Evolutionary conservation across 2,888 invertebrate genomes (phyloP), one percentile per base, ranked within the genome.

Genomic region (Acronicta aceris): DNA sequence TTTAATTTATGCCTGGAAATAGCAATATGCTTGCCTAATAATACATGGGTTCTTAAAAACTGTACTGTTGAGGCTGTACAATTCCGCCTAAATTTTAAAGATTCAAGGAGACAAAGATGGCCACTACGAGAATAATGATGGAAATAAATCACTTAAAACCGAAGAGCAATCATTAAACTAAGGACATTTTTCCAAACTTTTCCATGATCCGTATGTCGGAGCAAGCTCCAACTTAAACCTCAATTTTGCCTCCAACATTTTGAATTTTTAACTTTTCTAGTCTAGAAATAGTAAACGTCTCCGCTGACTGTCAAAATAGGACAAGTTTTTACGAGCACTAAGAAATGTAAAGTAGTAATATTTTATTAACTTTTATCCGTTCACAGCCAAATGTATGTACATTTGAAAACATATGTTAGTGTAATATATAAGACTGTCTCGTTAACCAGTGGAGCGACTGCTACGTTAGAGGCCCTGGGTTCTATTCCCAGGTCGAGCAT

Each of bases 141-240:
- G 12, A 27, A 47, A 38, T 47, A 42, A 53, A 47, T 53, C 52
- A 64, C 38, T 13, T 63, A 21, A 21, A 59, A 33, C 51, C 46
- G 15, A 61, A 61, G 6, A 36, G 16, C 15, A 17, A 54, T 40
- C 30, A 55, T 10, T 12, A 42, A 46, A 45, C 36, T 30, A 25
- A 27, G 50, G 45, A 46, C 25, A 67, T 60, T 63, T 59, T 41
- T 62, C 54, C 47, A 57, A 71, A 66, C 43, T 73, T 73, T 59
- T 42, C 41, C 49, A 33, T 59, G 57, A 71, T 71, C 57, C 46
- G 21, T 51, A 21, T 50, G 57, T 67, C 57, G 53, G 40, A 61
- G 38, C 27, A 38, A 30, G 36, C 16, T 59, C 46, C 49, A 55
- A 65, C 52, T 50, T 67, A 36, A 56, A 62, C 60, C 46, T 40